phyloP scores from a whole-genome alignment of 2,888 invertebrate species.

The Metalampra italica region DNA sequence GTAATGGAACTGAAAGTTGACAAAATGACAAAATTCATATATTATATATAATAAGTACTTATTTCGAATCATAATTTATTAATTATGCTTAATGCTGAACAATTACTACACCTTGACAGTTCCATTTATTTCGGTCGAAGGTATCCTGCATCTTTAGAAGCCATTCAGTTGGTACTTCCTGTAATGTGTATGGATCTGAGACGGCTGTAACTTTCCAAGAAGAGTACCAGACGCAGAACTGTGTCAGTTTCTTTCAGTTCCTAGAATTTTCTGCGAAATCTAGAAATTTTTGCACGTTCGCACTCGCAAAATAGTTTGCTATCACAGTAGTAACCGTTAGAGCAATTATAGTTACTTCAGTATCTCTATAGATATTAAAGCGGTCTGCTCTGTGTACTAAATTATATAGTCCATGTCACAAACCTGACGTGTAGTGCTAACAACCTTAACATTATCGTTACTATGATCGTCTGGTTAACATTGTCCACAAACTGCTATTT shows the following conservation, averaged over 20 bases:
- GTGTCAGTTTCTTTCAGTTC: no score
- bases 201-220: neutral
- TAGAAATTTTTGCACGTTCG: conserved; percentile 6
- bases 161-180: no score
- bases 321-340: conserved; percentile 18
- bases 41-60: no score
- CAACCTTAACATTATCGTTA: conserved; percentile 3
- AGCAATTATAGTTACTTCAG: conserved; percentile 18
- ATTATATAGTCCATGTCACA: conserved; percentile 13
- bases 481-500: neutral
- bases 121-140: no score
- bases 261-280: neutral
- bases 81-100: no score
- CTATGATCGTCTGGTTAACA: neutral
- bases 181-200: neutral
- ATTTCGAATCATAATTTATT: no score
- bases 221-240: neutral
- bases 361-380: conserved; percentile 14
- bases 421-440: conserved; percentile 1
- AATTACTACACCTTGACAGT: no score
- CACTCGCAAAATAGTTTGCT: conserved; percentile 2
- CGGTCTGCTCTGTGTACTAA: conserved; percentile 8
- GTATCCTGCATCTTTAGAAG: no score
- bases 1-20: no score
- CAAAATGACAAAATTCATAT: no score